phyloP scores from a whole-genome alignment of 92 coral and sea anemone genomes.

The Heteractis magnifica region DNA sequence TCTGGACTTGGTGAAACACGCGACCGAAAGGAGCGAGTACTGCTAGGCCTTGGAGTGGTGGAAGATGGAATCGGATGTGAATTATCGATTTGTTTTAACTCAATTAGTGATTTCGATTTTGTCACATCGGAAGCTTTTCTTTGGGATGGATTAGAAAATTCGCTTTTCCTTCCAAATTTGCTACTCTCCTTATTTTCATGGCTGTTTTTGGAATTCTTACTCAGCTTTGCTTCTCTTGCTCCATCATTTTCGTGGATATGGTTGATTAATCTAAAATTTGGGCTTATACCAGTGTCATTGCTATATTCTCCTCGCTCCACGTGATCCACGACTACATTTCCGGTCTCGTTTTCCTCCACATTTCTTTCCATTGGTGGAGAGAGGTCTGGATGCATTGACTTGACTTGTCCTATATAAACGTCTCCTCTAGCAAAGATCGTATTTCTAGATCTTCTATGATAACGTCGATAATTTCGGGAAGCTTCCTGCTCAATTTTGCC shows the following conservation, averaged over 20 bases:
- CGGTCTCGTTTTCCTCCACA: constrained; percentile 5
- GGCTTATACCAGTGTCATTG: not conserved
- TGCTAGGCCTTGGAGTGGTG: constrained; percentile 26
- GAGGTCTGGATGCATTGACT: constrained; percentile 1
- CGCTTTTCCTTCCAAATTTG: not conserved
- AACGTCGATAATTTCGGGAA: constrained; percentile 50
- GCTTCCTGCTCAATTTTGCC: constrained; percentile 27
- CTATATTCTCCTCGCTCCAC: constrained; percentile 35
- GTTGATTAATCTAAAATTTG: constrained; percentile 36
- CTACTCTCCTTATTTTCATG: not conserved
- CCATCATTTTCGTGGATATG: constrained; percentile 57
- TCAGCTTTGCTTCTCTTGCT: constrained; percentile 34
- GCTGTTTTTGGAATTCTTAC: not conserved
- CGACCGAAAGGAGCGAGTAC: constrained; percentile 40
- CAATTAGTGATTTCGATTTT: constrained; percentile 27
- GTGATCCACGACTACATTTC: not conserved
- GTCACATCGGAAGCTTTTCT: not conserved
- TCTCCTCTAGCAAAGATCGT: constrained; percentile 81
- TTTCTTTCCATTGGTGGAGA: constrained; percentile 22
- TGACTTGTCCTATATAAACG: constrained; percentile 64
- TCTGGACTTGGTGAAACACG: constrained; percentile 49
- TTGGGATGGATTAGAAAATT: not conserved
- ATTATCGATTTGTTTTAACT: constrained; percentile 21
- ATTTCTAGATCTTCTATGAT: constrained; percentile 74
- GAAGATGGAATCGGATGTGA: not conserved